Evolutionary conservation across 1,140 invertebrate genomes (phyloP).

Genomic region (Scylla paramamosain): DNA sequence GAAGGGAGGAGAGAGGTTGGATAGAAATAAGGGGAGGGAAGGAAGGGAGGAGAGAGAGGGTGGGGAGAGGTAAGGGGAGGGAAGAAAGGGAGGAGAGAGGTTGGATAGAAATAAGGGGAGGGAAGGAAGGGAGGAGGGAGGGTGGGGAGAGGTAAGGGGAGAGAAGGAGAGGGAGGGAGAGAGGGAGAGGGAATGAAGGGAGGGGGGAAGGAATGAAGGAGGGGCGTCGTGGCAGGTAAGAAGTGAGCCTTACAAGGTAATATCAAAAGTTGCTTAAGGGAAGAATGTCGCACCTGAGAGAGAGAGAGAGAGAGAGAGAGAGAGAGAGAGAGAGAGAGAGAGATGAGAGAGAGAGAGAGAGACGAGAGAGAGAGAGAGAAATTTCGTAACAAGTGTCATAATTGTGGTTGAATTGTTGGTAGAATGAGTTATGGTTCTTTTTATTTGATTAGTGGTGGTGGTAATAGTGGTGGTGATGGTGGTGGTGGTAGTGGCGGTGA

Average conservation of each 20-base stretch:
- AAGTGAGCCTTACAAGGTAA: background rate
- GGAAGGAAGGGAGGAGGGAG: no score
- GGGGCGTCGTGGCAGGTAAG: no score
- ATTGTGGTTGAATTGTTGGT: background rate
- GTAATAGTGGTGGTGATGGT: conserved; percentile 1
- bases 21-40: no score
- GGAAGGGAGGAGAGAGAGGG: background rate
- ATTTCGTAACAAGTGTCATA: background rate
- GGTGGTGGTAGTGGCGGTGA: conserved; percentile 27
- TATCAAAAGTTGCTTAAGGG: background rate
- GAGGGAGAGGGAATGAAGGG: background rate
- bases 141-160: no score
- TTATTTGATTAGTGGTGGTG: background rate
- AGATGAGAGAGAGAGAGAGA: conserved; percentile 35
- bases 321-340: conserved; percentile 19
- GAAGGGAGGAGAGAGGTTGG: no score
- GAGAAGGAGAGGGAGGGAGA: background rate
- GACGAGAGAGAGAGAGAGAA: conserved; percentile 32
- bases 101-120: background rate
- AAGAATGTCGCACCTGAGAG: background rate
- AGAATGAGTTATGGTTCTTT: background rate
- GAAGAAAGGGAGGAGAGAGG: background rate
- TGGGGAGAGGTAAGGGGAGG: background rate
- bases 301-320: conserved; percentile 36
- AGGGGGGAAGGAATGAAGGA: background rate